Conservation (phyloP, 2,113 vertebrate species). For the Delphinus delphis region DNA sequence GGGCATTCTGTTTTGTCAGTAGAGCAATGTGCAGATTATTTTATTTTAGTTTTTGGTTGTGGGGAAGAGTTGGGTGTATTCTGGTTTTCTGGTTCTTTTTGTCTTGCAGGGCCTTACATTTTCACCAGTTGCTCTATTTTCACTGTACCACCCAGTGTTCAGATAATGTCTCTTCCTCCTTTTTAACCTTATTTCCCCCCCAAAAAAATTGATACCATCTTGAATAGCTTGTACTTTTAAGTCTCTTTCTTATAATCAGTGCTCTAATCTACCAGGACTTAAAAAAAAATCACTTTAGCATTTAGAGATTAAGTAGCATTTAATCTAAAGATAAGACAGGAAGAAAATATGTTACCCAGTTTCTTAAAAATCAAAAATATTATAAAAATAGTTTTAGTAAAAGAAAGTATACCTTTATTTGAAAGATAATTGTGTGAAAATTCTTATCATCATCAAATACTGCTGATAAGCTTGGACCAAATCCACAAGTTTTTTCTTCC, state of each 20-base stretch:
- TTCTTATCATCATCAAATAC: slow-evolving; percentile 87
- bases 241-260: not conserved
- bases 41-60: not conserved
- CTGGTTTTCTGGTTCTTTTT: not conserved
- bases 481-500: slow-evolving; percentile 81
- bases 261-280: not conserved
- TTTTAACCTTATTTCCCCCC: not conserved
- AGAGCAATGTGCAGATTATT: not conserved
- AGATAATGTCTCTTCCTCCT: slow-evolving; percentile 1
- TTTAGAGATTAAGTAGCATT: not conserved
- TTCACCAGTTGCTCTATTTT: not conserved
- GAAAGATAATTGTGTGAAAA: slow-evolving; percentile 80
- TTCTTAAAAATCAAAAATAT: not conserved
- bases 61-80: not conserved
- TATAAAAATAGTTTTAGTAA: not conserved
- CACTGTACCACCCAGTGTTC: not conserved
- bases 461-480: slow-evolving; percentile 83
- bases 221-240: not conserved
- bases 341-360: not conserved
- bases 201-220: not conserved
- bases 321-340: not conserved
- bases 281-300: not conserved
- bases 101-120: not conserved
- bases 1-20: not conserved
- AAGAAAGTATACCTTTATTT: slow-evolving; percentile 86